Percentiles rank a stretch among this genome's conserved stretches.
Conservation (phyloP, 53 echinoderm and acorn worm species). For the Stichopus horrens region DNA sequence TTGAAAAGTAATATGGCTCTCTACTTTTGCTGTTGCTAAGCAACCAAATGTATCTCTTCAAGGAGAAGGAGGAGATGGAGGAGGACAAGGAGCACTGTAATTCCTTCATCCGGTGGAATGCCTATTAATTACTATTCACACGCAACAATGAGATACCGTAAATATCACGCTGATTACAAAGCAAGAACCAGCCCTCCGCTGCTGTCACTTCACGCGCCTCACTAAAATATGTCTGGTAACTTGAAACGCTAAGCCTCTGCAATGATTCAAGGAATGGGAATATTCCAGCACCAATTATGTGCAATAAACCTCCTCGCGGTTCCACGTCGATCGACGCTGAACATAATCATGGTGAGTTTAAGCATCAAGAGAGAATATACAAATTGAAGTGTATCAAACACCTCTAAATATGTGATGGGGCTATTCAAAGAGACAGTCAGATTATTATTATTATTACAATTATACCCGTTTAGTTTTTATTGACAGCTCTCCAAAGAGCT, state of each 20-base stretch:
- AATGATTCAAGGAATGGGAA: slow-evolving; percentile 18
- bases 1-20: neutral
- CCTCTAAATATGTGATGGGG: slow-evolving; percentile 10
- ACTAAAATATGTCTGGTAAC: slow-evolving; percentile 40
- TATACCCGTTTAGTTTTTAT: too few species aligned
- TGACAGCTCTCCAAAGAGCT: too few species aligned
- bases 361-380: slow-evolving; percentile 13
- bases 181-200: neutral
- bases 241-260: slow-evolving; percentile 28
- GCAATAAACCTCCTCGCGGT: slow-evolving; percentile 29
- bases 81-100: neutral
- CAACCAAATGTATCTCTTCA: slow-evolving; percentile 9
- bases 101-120: slow-evolving; percentile 37
- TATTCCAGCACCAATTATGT: slow-evolving; percentile 43
- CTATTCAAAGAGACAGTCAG: slow-evolving; percentile 6
- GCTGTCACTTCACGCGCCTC: slow-evolving; percentile 39
- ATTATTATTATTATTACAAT: neutral
- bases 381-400: slow-evolving; percentile 29
- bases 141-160: slow-evolving; percentile 45
- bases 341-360: neutral
- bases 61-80: neutral
- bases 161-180: slow-evolving; percentile 41
- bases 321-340: neutral
- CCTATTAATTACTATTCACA: slow-evolving; percentile 48
- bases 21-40: neutral